Conservation (phyloP, 1,140 invertebrate species). For the Brachionus plicatilis region DNA sequence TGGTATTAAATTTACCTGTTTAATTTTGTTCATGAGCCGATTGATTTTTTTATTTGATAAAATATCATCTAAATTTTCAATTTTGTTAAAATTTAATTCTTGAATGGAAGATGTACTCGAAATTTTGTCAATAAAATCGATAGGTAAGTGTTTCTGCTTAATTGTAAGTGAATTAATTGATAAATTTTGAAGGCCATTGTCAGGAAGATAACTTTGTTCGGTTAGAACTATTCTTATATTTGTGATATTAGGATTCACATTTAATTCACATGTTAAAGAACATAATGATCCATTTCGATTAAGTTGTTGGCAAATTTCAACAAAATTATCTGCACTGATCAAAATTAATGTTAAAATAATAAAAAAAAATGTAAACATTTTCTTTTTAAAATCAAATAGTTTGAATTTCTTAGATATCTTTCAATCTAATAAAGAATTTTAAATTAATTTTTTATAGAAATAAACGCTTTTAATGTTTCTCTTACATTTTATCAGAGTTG, state of each 20-base stretch:
- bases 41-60: neutral
- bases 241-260: neutral
- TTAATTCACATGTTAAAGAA: neutral
- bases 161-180: neutral
- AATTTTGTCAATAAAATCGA: neutral
- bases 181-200: neutral
- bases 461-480: too few relatives aligned
- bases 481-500: too few relatives aligned
- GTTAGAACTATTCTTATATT: neutral
- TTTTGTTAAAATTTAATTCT: neutral
- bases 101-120: neutral
- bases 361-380: neutral
- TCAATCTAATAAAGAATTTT: too few relatives aligned
- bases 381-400: too few relatives aligned
- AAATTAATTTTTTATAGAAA: too few relatives aligned
- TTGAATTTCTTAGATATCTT: too few relatives aligned
- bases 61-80: neutral
- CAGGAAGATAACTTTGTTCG: neutral
- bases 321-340: neutral
- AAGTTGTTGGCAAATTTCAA: neutral
- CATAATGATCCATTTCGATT: neutral
- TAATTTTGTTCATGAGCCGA: neutral
- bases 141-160: neutral
- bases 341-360: neutral
- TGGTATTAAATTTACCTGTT: neutral